phyloP scores from a whole-genome alignment of 2,888 invertebrate species.

The Drosophila fungiperda region DNA sequence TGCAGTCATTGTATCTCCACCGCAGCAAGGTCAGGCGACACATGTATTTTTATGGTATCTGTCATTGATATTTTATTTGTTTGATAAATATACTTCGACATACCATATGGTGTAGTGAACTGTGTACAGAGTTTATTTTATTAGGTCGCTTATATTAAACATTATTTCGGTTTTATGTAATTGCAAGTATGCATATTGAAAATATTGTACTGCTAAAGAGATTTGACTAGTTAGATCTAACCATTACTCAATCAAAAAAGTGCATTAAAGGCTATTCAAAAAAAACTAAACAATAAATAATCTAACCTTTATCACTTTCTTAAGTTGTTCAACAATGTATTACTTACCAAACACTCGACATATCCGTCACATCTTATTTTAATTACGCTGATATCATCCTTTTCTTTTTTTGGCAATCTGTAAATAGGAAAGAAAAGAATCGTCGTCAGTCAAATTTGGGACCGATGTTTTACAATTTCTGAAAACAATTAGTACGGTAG shows the following conservation, averaged over 20 bases:
- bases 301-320: neutral
- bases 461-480: conserved; percentile 15
- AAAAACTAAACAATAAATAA: neutral
- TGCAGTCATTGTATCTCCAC: neutral
- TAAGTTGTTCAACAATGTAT: neutral
- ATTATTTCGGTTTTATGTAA: neutral
- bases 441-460: conserved; percentile 19
- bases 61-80: conserved; percentile 39
- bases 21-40: conserved; percentile 6
- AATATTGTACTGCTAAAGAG: neutral
- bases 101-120: conserved; percentile 32
- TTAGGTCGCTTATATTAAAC: neutral
- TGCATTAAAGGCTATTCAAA: neutral
- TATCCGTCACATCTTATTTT: conserved; percentile 65
- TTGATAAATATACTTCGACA: conserved; percentile 36
- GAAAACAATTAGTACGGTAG: conserved; percentile 36
- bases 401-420: conserved; percentile 74
- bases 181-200: neutral
- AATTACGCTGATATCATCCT: conserved; percentile 73
- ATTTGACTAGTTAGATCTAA: neutral
- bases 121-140: neutral
- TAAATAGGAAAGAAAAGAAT: conserved; percentile 41
- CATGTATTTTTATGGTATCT: conserved; percentile 40
- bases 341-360: conserved; percentile 63
- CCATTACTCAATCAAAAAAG: neutral